phyloP scores from a whole-genome alignment of 53 echinoderm and acorn worm genomes.

The Antedon mediterranea region DNA sequence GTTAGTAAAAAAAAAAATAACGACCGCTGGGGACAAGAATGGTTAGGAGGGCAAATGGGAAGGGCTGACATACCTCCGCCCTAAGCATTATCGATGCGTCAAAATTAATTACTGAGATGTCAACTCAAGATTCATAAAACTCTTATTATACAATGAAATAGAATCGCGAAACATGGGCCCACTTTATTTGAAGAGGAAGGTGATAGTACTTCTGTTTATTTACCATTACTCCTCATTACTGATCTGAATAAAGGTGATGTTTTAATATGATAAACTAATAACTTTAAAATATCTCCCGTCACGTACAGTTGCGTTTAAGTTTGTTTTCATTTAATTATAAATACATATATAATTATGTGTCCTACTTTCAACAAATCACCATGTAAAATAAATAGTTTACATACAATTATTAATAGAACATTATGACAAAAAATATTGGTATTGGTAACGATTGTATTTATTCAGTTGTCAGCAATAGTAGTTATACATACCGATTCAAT shows the following conservation, averaged over 20 bases:
- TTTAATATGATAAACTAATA: not conserved
- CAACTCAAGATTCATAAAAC: not conserved
- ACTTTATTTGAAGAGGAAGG: not conserved
- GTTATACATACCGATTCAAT: too few species aligned
- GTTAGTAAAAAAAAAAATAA: not conserved
- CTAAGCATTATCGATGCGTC: not conserved
- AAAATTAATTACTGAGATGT: not conserved
- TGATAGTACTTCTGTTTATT: not conserved
- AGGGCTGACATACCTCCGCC: not conserved
- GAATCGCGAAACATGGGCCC: not conserved
- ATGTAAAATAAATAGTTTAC: too few species aligned
- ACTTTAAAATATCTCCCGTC: not conserved
- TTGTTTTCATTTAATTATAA: not conserved
- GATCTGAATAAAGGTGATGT: not conserved
- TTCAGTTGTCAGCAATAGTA: not conserved
- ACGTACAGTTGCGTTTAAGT: not conserved
- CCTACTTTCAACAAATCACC: too few species aligned
- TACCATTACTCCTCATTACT: not conserved
- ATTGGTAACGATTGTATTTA: not conserved
- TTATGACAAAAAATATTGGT: too few species aligned
- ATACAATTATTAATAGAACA: too few species aligned
- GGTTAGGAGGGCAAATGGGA: not conserved
- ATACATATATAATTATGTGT: too few species aligned
- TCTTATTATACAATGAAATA: not conserved
- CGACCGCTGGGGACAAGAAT: not conserved